phyloP scores from a whole-genome alignment of 2,797 vertebrate genomes.

The Eospalax fontanierii region DNA sequence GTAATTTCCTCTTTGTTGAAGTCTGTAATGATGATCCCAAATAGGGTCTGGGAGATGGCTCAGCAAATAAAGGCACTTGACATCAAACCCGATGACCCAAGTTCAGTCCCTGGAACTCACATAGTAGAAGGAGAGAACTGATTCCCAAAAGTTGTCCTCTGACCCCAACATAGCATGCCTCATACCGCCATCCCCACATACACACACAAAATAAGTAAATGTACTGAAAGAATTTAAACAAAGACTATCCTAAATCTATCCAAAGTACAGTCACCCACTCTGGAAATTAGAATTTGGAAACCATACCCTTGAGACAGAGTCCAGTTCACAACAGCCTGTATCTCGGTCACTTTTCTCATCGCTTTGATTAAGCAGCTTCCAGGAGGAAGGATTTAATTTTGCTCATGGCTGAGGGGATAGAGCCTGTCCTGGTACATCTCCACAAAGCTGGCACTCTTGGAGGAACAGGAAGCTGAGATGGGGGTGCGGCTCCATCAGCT shows the following conservation, averaged over 20 bases:
- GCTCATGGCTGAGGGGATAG: not conserved
- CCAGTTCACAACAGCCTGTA: not conserved
- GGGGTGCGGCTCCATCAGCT: too few species aligned
- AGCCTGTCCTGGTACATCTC: not conserved
- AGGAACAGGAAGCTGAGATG: too few species aligned
- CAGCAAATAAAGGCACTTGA: not conserved
- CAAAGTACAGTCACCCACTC: too few species aligned
- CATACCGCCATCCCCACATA: not conserved
- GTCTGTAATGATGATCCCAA: not conserved
- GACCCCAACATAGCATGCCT: not conserved
- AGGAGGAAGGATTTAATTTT: not conserved
- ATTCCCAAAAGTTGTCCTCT: not conserved
- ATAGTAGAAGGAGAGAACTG: not conserved
- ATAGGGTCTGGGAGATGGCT: not conserved
- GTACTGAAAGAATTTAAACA: too few species aligned
- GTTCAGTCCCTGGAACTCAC: not conserved
- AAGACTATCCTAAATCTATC: not conserved
- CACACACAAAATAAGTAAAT: not conserved
- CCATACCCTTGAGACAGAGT: too few species aligned
- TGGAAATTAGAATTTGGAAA: not conserved
- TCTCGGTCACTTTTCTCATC: not conserved
- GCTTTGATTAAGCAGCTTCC: not conserved
- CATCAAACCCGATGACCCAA: not conserved
- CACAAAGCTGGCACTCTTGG: not conserved
- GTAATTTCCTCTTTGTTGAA: not conserved